These are phyloP conservation scores for Umimayanthus chanpuru DNA, from an alignment of 92 coral and sea anemone genomes.

Conservation along the genomic window DNA sequence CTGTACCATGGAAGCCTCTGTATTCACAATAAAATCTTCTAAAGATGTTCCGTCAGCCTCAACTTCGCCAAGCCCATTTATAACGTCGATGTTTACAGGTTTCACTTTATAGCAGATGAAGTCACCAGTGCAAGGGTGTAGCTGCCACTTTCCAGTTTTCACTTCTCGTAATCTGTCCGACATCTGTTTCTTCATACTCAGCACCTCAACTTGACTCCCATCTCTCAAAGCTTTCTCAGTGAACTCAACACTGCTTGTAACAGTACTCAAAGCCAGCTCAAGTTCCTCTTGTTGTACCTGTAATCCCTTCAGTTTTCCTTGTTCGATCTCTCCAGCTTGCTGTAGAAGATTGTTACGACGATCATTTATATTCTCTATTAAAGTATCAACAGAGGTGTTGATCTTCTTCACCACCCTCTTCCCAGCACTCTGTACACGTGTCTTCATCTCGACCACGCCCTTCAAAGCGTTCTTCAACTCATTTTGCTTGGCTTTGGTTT, in stretches of 20 bases:
- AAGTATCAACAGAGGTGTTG: neutral
- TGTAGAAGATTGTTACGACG: conserved; percentile 7
- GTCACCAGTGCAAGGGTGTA: conserved; percentile 5
- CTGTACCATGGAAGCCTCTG: neutral
- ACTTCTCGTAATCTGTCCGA: conserved; percentile 27
- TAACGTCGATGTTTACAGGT: neutral
- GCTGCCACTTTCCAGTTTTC: neutral
- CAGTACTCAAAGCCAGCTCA: conserved; percentile 32
- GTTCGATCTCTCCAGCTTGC: neutral
- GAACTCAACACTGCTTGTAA: conserved; percentile 42
- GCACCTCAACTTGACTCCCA: conserved; percentile 43
- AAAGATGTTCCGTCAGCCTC: neutral
- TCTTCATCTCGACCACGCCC: neutral
- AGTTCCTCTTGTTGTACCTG: conserved; percentile 46
- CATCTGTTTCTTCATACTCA: conserved; percentile 41
- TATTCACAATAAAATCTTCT: neutral
- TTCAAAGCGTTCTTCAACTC: neutral
- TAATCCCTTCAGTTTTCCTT: conserved; percentile 31
- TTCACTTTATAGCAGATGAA: neutral
- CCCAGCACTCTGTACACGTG: conserved; percentile 3
- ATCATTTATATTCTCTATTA: neutral
- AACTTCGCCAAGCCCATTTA: neutral
- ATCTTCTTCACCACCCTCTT: conserved; percentile 4
- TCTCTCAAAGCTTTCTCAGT: conserved; percentile 46
- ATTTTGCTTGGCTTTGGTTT: conserved; percentile 7